phyloP scores from a whole-genome alignment of 2,888 invertebrate species.

The Anodontia alba region DNA sequence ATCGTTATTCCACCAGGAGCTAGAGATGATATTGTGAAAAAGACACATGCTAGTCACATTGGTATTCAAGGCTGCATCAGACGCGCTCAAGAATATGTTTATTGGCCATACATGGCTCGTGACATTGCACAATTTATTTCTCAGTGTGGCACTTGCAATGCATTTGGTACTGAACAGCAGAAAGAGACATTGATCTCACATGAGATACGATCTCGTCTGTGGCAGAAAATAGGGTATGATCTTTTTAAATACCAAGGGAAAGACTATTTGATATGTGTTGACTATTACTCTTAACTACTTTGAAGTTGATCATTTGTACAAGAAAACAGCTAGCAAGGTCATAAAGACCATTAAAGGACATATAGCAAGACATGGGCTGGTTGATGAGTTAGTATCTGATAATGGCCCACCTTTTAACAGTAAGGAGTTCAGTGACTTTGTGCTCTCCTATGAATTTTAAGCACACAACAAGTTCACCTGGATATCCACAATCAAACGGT shows the following conservation, averaged over 20 bases:
- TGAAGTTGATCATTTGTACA: neutral
- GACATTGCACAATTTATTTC: neutral
- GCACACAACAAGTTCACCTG: neutral
- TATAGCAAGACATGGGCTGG: no score
- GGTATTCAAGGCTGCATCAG: slow-evolving; percentile 36
- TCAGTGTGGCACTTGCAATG: neutral
- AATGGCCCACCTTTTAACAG: no score
- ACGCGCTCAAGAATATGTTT: slow-evolving; percentile 36
- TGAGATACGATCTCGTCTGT: neutral
- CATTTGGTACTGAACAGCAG: slow-evolving; percentile 3
- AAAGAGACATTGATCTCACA: slow-evolving; percentile 2
- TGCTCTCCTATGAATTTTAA: neutral
- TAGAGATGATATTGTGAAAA: slow-evolving; percentile 33
- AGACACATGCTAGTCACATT: slow-evolving; percentile 35
- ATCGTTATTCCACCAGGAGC: slow-evolving; percentile 25
- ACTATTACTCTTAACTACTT: neutral
- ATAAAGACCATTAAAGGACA: no score
- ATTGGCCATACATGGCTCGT: slow-evolving; percentile 12
- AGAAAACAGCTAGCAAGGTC: no score
- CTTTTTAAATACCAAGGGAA: neutral
- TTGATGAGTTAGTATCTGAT: no score
- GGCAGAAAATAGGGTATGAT: neutral
- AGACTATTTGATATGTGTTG: slow-evolving; percentile 4
- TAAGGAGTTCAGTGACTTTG: no score
- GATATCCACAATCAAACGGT: neutral